These are phyloP conservation scores for Pteronotus mesoamericanus DNA, from an alignment of 2,797 vertebrate genomes.

Conservation along the genomic window DNA sequence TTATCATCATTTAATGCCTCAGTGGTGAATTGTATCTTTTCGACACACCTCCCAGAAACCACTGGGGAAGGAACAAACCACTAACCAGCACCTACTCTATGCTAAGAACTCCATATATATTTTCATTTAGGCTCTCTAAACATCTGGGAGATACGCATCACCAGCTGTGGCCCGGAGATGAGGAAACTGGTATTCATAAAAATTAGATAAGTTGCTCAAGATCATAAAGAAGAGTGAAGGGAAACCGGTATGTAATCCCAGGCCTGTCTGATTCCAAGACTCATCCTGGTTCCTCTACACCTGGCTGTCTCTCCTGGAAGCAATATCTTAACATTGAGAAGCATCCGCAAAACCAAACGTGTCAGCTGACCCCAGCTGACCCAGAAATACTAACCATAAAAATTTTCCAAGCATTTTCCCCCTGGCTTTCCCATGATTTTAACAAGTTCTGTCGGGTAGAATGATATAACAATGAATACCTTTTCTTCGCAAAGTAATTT, in stretches of 20 bases:
- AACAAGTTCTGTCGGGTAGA: neutral
- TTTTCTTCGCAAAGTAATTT: neutral
- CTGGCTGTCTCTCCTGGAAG: neutral
- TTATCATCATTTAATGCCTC: neutral
- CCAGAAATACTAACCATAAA: neutral
- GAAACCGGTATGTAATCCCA: neutral
- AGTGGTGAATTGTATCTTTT: neutral
- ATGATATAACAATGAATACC: neutral
- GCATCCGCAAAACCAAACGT: neutral
- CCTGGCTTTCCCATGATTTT: neutral
- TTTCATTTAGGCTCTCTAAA: neutral
- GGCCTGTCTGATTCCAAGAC: neutral
- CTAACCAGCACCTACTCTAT: neutral
- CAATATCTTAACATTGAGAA: neutral
- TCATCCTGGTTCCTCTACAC: rapidly evolving
- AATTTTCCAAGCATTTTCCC: neutral
- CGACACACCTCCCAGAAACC: neutral
- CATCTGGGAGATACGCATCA: neutral
- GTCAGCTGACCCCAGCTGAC: neutral
- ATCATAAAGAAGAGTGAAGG: neutral
- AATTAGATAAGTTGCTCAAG: neutral
- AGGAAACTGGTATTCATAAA: neutral
- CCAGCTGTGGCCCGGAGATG: neutral
- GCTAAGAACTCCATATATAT: neutral
- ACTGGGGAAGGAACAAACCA: neutral